Evolutionary conservation across 2,888 invertebrate genomes (phyloP).

Genomic region (Eupeodes luniger): DNA sequence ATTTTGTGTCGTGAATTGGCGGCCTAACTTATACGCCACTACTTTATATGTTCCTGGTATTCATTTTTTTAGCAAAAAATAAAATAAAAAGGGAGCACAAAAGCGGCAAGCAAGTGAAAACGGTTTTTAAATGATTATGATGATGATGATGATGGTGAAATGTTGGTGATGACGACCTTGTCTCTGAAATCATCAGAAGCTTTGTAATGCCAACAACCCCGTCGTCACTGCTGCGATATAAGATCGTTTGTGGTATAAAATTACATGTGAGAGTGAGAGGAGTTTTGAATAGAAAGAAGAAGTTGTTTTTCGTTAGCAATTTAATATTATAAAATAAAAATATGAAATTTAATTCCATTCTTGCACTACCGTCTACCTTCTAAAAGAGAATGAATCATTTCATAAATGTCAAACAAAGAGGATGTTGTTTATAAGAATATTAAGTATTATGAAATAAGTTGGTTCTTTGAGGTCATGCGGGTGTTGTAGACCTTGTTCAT

Average conservation of each 20-base stretch:
- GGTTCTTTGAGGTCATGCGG: slow-evolving; percentile 39
- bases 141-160: slow-evolving; percentile 13
- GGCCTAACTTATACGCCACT: not conserved
- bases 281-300: slow-evolving; percentile 24
- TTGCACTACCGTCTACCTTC: not conserved
- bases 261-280: slow-evolving; percentile 1
- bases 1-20: too few relatives aligned
- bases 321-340: not conserved
- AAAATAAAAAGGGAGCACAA: slow-evolving; percentile 35
- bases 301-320: not conserved
- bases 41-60: not conserved
- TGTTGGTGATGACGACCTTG: slow-evolving; percentile 50
- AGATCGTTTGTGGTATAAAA: slow-evolving; percentile 32
- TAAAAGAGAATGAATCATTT: slow-evolving; percentile 15
- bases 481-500: not conserved
- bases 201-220: slow-evolving; percentile 55
- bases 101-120: slow-evolving; percentile 21
- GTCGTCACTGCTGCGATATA: not conserved
- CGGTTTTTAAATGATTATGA: slow-evolving; percentile 14
- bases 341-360: slow-evolving; percentile 46
- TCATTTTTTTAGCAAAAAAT: slow-evolving; percentile 30
- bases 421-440: not conserved
- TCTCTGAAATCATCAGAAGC: slow-evolving; percentile 51
- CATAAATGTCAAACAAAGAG: slow-evolving; percentile 44
- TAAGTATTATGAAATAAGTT: slow-evolving; percentile 40